Percentiles rank a stretch among this genome's conserved stretches.
phyloP scores from a whole-genome alignment of 2,797 vertebrate genomes.

The Monodelphis domestica region DNA sequence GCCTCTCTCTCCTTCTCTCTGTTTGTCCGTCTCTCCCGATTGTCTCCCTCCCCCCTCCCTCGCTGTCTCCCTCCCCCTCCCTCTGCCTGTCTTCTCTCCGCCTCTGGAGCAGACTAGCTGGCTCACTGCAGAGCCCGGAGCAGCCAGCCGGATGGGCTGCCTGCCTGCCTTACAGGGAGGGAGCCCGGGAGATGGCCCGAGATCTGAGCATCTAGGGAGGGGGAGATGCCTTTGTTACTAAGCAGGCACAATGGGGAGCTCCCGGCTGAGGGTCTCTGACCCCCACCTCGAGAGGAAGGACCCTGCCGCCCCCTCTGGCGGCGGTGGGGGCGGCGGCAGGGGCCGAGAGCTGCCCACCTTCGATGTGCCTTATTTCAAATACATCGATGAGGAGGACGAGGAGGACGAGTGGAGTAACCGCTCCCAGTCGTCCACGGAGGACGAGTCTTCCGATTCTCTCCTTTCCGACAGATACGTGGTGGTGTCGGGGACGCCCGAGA shows the following conservation, averaged over 20 bases:
- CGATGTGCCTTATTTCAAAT: conserved; percentile 98
- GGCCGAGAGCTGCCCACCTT: conserved; percentile 91
- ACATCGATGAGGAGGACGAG: conserved; percentile 97
- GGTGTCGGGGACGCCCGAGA: conserved; percentile 95
- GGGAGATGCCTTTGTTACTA: conserved; percentile 85
- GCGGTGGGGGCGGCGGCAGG: too few relatives aligned
- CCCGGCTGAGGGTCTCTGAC: conserved; percentile 86
- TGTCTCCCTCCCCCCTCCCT: conserved; percentile 49
- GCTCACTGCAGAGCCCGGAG: conserved; percentile 86
- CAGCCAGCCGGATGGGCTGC: conserved; percentile 83
- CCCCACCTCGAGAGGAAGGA: conserved; percentile 84
- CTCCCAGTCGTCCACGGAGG: conserved; percentile 95
- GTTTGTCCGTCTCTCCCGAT: conserved; percentile 42
- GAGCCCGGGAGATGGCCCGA: conserved; percentile 78
- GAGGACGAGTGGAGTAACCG: conserved; percentile 96
- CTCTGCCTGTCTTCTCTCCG: conserved; percentile 69
- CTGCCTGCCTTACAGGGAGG: conserved; percentile 78
- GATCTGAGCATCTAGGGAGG: conserved; percentile 74
- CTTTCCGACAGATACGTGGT: conserved; percentile 96
- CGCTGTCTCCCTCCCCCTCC: conserved; percentile 65
- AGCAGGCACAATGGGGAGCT: conserved; percentile 91
- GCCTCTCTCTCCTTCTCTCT: conserved; percentile 37
- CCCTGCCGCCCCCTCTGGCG: conserved; percentile 80
- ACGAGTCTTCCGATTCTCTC: conserved; percentile 92
- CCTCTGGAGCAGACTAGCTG: conserved; percentile 79